Evolutionary conservation across 1,140 invertebrate genomes (phyloP), one percentile per base, ranked within the genome.

Genomic region (Orchesella cincta): DNA sequence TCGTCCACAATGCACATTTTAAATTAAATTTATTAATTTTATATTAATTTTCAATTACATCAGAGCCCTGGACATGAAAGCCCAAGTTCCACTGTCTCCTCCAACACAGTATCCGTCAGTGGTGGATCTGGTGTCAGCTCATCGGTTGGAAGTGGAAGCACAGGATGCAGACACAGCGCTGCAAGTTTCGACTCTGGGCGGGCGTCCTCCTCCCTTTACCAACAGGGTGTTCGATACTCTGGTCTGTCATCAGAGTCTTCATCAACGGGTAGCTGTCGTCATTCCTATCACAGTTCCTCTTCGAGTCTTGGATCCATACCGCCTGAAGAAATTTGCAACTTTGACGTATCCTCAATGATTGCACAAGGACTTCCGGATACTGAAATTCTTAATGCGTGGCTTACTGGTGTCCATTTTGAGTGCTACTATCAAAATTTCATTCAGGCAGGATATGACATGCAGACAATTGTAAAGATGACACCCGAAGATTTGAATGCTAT

Each of bases 381-480:
- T 14, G 71, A 73, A 29, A 51, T 73, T 26, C n/a, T 20, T n/a
- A 18, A 33, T 74, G 28, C 46, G 76, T 35, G 62, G 67, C n/a
- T 64, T 73, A 72, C 39, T n/a, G 35, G 74, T 70, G 89, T 99
- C 51, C 94, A 96, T 83, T 96, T 97, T 87, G 96, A 97, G 85
- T 95, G 98, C 85, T 99, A 99, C 86, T 94, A 95, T 80, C 90
- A 93, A 39, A 89, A 97, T 29, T 99, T 99, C 86, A 90, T 96
- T 67, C 90, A 93, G 28, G 95, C 97, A 52, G 98, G 97, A 39
- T 99, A 99, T 85, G 98, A 99, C 87, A 91, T 99, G 87, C 92
- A 95, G 28, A 99, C 97, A 0, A 97, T 99, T 83, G 94, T 95
- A 31, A 89, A 96, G 77, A 98, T 99, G 95, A 99, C 98, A 26